These are phyloP conservation scores for Chionis minor DNA, from an alignment of 2,113 vertebrate species.

Conservation along the genomic window DNA sequence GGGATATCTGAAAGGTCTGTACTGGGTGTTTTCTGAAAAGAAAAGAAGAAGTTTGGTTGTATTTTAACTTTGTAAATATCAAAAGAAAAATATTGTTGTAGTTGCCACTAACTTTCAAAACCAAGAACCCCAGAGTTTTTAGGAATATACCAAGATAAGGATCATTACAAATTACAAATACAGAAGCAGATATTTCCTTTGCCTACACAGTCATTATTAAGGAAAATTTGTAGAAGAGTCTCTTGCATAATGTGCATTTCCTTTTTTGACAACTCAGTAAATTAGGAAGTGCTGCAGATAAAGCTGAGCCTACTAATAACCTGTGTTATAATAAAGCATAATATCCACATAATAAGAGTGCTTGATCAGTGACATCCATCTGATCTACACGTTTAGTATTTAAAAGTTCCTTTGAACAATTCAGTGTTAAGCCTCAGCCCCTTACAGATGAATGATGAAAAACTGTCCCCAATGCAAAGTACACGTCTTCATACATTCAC, in stretches of 20 bases:
- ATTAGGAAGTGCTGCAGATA: not conserved
- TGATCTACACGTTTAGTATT: not conserved
- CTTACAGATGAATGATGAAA: not conserved
- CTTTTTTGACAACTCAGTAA: not conserved
- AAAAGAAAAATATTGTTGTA: not conserved
- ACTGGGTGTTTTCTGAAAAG: conserved; percentile 75
- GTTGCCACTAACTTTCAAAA: not conserved
- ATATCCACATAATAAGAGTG: not conserved
- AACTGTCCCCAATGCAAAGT: not conserved
- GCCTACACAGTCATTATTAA: not conserved
- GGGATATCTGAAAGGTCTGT: conserved; percentile 77
- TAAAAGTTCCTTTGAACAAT: not conserved
- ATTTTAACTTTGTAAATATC: not conserved
- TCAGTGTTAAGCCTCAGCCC: not conserved
- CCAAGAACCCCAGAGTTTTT: not conserved
- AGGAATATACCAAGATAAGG: not conserved
- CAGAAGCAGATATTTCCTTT: not conserved
- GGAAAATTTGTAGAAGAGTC: not conserved
- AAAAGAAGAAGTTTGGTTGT: conserved; percentile 25
- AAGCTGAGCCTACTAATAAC: not conserved
- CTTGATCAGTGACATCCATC: not conserved
- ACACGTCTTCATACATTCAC: not conserved
- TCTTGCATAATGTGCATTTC: not conserved
- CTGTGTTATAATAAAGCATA: not conserved
- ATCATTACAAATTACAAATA: not conserved